A percentile compares a stretch with the other conserved stretches of the same genome.
These are phyloP conservation scores for Hemithea aestivaria DNA, from an alignment of 2,888 invertebrate species.

Conservation along the genomic window DNA sequence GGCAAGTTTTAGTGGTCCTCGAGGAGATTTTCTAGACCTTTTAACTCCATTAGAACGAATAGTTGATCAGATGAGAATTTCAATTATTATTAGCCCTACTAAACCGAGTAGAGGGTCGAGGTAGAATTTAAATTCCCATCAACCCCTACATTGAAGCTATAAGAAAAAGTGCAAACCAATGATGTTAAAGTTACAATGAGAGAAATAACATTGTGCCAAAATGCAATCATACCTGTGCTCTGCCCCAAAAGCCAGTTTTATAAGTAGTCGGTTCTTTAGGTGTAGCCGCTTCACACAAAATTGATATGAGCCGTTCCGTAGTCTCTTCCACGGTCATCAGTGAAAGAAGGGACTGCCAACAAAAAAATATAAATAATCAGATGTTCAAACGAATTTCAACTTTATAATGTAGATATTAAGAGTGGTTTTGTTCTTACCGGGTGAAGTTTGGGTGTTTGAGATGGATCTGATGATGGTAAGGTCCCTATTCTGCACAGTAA, in stretches of 20 bases:
- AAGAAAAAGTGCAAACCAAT: too few relatives aligned
- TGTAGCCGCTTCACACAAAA: constrained; percentile 91
- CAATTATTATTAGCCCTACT: too few relatives aligned
- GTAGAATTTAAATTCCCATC: too few relatives aligned
- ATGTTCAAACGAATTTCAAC: constrained; percentile 1
- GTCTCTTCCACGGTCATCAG: constrained; percentile 92
- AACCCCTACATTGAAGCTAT: too few relatives aligned
- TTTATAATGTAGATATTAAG: neutral
- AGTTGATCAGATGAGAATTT: too few relatives aligned
- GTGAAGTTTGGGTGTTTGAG: constrained; percentile 79
- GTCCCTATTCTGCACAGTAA: constrained; percentile 93
- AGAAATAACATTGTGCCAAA: too few relatives aligned
- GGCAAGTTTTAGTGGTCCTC: too few relatives aligned
- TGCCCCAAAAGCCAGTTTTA: constrained; percentile 95
- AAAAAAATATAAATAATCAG: too few relatives aligned
- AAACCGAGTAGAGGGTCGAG: too few relatives aligned
- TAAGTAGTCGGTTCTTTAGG: constrained; percentile 90
- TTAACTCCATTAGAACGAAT: too few relatives aligned
- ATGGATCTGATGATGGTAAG: constrained; percentile 69
- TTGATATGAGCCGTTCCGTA: constrained; percentile 90
- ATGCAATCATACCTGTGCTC: constrained; percentile 83
- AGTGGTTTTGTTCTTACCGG: constrained; percentile 64
- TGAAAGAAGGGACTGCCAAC: constrained; percentile 82
- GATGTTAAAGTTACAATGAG: too few relatives aligned
- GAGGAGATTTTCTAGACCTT: too few relatives aligned